Percentiles rank a stretch among this genome's conserved stretches.
These are phyloP conservation scores for Gobio occitaniae DNA, from an alignment of 2,797 vertebrate genomes.

Conservation along the genomic window DNA sequence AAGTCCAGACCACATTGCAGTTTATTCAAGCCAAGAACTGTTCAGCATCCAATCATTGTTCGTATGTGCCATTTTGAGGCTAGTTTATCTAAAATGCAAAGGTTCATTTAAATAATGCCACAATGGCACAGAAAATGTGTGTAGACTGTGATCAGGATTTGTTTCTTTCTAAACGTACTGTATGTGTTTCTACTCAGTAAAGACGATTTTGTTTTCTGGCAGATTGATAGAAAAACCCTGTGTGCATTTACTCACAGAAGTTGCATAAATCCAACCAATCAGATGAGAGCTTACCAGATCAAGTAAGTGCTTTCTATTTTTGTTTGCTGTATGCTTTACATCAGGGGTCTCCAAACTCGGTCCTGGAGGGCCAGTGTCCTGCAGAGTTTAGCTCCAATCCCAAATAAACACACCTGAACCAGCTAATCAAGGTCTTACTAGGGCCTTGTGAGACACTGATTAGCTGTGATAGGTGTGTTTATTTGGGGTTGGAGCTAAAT, in stretches of 20 bases:
- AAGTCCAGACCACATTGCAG: not conserved
- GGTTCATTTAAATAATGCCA: not conserved
- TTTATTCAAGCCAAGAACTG: not conserved
- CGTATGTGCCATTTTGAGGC: not conserved
- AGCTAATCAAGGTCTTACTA: no score
- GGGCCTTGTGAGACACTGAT: no score
- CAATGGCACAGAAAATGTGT: not conserved
- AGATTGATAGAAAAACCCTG: not conserved
- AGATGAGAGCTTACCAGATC: not conserved
- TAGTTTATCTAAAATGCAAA: not conserved
- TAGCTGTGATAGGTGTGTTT: no score
- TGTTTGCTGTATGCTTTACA: no score
- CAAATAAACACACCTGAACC: no score
- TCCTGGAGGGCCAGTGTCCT: no score
- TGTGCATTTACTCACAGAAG: not conserved
- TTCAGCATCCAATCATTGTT: not conserved
- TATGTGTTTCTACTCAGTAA: not conserved
- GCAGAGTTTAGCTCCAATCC: no score
- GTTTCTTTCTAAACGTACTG: not conserved
- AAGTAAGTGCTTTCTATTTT: not conserved
- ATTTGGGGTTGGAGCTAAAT: no score
- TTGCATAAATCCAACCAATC: not conserved
- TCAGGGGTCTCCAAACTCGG: no score
- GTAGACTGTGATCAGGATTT: not conserved
- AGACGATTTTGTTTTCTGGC: not conserved